Base-by-base conservation (phyloP, 2,113 vertebrate genomes). In the Hemibagrus wyckioides region DNA sequence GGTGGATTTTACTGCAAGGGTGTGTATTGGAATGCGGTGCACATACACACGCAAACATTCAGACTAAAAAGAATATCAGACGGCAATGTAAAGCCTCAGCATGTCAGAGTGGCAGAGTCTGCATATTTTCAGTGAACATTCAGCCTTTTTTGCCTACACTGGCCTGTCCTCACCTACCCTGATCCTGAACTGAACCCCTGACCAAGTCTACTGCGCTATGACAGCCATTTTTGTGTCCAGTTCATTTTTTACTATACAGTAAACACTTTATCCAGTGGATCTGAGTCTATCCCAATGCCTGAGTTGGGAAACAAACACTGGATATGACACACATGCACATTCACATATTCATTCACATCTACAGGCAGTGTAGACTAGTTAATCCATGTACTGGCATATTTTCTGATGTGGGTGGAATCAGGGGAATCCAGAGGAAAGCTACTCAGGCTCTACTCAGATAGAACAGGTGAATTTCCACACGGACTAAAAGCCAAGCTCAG, bases 1-100 rank as follows among this genome's bases (percentile, higher is more conserved):
- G 0, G 98, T 99, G 0, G 98, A 99, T 92, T 99, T 99, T 93
- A 99, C 97, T 0, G 98, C 98, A 30, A 94, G 98, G 96, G 98
- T 92, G 85, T 0, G 84, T 5, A 0, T 6, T 61, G 17, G 21
- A 59, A 48, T 39, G 25, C 25, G 1, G 1, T 19, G 11, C 5
- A 76, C 25, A 76, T 6, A 1, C 41, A 11, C 41, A 76, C 6
- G 39, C 73, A 85, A 1, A 61, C 33, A 14, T 56, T 80, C 15
- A 19, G 28, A 84, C n/a, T 28, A 8, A n/a, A 75, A 19, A 48
- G 19, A 9, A 86, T 65, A 50, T 67, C n/a, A 69, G 13, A 52
- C 6, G 25, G 39, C 23, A 52, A 83, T 52, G 10, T 54, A 33
- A 11, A 25, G 63, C 82, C 30, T 83, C 48, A 71, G 65, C 63